phyloP scores from a whole-genome alignment of 2,888 invertebrate species.

The Hydroisotoma schaefferi region DNA sequence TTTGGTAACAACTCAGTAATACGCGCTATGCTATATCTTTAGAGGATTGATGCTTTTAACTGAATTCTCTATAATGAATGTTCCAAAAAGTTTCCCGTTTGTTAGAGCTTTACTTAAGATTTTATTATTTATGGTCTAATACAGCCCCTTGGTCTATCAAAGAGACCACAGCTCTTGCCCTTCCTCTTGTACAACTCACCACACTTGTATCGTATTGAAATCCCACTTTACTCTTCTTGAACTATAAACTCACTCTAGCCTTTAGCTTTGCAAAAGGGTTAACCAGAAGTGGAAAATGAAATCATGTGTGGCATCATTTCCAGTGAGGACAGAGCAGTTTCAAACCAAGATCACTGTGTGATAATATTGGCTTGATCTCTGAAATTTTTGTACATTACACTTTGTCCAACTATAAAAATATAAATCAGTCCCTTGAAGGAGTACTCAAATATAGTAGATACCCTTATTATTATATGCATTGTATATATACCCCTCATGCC shows the following conservation, averaged over 20 bases:
- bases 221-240: no score
- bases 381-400: no score
- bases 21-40: no score
- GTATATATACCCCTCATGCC: no score
- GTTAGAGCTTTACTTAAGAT: slow-evolving; percentile 1
- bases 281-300: slow-evolving; percentile 3
- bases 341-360: neutral
- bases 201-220: slow-evolving; percentile 1
- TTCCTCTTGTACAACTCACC: neutral
- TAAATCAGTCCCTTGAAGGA: no score
- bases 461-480: neutral
- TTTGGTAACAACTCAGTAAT: no score
- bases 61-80: neutral
- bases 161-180: neutral
- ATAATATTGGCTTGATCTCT: neutral
- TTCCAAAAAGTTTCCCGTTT: slow-evolving; percentile 1
- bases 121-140: slow-evolving; percentile 6
- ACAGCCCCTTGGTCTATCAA: neutral
- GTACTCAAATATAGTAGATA: neutral
- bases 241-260: neutral
- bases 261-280: neutral
- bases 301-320: no score
- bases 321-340: neutral
- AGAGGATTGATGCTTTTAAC: no score
- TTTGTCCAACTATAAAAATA: no score